Evolutionary conservation across 2,888 invertebrate species (phyloP).

Genomic region (Lapara coniferarum): DNA sequence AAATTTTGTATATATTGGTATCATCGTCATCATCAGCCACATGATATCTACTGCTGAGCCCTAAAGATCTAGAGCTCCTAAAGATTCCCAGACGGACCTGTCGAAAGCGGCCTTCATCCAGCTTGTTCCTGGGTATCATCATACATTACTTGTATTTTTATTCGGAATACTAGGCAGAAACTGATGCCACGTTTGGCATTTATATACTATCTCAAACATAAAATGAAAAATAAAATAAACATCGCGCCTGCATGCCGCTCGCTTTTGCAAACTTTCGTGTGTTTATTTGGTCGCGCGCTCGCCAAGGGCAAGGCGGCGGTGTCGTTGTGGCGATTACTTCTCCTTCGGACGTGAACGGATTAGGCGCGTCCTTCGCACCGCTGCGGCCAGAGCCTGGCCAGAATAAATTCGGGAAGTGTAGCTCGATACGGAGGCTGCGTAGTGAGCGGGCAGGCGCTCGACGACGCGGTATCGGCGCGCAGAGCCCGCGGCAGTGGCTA

Average conservation of each 20-base stretch:
- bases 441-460: slow-evolving; percentile 62
- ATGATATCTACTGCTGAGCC: too few species aligned
- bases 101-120: too few species aligned
- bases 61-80: too few species aligned
- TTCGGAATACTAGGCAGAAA: too few species aligned
- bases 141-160: too few species aligned
- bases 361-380: slow-evolving; percentile 73
- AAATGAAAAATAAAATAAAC: background rate
- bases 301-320: slow-evolving; percentile 32
- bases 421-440: slow-evolving; percentile 83
- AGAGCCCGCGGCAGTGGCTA: slow-evolving; percentile 61
- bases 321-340: slow-evolving; percentile 34
- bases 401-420: slow-evolving; percentile 70
- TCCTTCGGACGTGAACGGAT: slow-evolving; percentile 65
- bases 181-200: background rate
- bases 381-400: slow-evolving; percentile 57
- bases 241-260: background rate
- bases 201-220: background rate
- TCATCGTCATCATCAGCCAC: too few species aligned
- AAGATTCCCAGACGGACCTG: too few species aligned
- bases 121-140: too few species aligned
- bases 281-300: slow-evolving; percentile 33
- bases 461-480: slow-evolving; percentile 50
- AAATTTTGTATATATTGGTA: too few species aligned
- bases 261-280: slow-evolving; percentile 29